phyloP scores from a whole-genome alignment of 2,797 vertebrate genomes.

The Euphonia xanthogaster region DNA sequence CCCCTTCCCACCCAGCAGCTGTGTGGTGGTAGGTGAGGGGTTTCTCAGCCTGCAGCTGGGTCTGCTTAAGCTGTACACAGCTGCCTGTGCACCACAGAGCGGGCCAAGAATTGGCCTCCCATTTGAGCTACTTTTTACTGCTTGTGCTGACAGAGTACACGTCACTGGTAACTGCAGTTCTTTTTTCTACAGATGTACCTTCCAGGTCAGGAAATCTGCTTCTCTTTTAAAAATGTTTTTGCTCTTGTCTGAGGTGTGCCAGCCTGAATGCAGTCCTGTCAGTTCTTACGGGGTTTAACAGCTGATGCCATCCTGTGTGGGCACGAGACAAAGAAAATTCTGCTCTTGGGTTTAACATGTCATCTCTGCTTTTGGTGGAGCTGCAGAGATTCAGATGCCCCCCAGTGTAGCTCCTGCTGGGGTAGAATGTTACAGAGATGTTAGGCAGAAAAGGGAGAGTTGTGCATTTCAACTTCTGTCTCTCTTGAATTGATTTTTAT shows the following conservation, averaged over 20 bases:
- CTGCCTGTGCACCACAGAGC: background rate
- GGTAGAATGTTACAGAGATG: background rate
- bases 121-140: background rate
- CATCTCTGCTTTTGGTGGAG: conserved; percentile 11
- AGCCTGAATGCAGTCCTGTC: background rate
- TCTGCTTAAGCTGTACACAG: background rate
- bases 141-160: background rate
- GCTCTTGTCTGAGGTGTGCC: background rate
- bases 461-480: conserved; percentile 6
- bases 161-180: background rate
- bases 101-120: background rate
- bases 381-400: background rate
- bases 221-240: background rate
- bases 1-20: background rate
- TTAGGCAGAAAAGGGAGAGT: background rate
- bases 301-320: background rate
- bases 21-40: background rate
- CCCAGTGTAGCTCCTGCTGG: background rate
- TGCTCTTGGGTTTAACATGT: background rate
- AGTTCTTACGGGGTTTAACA: background rate
- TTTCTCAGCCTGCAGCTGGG: background rate
- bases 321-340: background rate
- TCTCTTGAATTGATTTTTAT: conserved; percentile 41
- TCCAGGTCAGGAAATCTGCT: background rate
- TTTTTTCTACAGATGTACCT: background rate